phyloP scores from a whole-genome alignment of 2,797 vertebrate genomes.

The Gorsachius magnificus region DNA sequence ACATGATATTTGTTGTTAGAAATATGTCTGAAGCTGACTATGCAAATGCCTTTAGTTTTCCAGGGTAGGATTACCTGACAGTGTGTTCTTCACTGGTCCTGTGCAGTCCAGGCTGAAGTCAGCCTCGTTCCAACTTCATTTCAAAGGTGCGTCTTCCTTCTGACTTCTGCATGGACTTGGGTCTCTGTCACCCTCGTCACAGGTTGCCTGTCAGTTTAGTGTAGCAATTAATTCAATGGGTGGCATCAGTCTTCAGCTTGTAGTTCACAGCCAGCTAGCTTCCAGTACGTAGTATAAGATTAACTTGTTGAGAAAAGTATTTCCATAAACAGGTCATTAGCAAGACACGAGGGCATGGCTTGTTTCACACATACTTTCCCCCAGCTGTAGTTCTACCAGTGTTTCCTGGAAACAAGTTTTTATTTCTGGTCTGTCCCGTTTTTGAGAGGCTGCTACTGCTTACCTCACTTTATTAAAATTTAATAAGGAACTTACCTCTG shows the following conservation, averaged over 20 bases:
- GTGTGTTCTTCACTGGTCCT: background rate
- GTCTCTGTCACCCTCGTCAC: background rate
- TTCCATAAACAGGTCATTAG: background rate
- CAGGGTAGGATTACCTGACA: background rate
- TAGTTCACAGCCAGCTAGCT: background rate
- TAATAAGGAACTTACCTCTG: background rate
- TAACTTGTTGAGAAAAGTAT: background rate
- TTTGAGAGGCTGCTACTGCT: background rate
- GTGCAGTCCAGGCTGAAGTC: background rate
- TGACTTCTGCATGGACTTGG: background rate
- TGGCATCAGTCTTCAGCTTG: background rate
- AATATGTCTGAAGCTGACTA: background rate
- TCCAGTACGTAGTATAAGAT: background rate
- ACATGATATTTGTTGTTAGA: background rate
- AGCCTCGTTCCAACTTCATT: background rate
- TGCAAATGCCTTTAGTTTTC: background rate
- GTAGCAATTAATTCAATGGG: background rate
- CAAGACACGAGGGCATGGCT: background rate
- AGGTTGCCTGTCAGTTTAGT: background rate
- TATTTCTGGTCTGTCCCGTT: background rate
- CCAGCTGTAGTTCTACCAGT: background rate
- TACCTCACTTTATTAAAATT: background rate
- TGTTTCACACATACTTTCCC: background rate
- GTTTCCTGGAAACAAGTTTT: background rate
- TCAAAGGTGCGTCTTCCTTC: background rate